Evolutionary conservation across 2,797 vertebrate species (phyloP), one percentile per base, ranked within the genome.

Genomic region (Sebastiscus albofasciatus): DNA sequence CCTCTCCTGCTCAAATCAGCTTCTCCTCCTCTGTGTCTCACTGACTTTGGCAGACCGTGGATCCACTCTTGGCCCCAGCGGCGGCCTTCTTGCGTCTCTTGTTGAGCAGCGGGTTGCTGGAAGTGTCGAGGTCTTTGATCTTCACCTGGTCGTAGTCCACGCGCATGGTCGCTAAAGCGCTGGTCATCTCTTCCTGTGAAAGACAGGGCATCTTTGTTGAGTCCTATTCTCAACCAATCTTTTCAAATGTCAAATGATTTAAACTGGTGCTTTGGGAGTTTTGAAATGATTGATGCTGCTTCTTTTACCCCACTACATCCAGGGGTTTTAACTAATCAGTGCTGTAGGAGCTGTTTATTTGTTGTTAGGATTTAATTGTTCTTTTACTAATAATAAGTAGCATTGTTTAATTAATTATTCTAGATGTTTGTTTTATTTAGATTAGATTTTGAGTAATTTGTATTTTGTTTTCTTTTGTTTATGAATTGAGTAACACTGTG

Each of bases 91-190:
- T 99, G 71, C 98, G 97, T 61, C 98, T 96, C 92, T 99, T 99
- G 95, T 98, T 98, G 87, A 99, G 96, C 26, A 99, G 97, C 8
- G 97, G 97, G 93, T 99, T 99, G 94, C 96, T 99, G 78, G 98
- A 99, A 0, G 97, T 98, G 93, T 99, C 97, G 73, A 99, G 95
- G 89, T 99, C 98, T 90, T 99, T 99, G 91, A 99, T 99, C 94
- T 97, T 99, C 91, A 99, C 97, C 94, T 99, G 98, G 90, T 99
- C 98, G 2, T 99, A 99, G 94, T 99, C 98, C 68, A 99, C 98
- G 1, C 98, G 97, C 98, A 99, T 99, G 79, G 98, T 99, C 7
- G 98, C 98, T 89, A 99, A 89, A 66, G 98, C 98, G 5, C 98
- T 99, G 79, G 98, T 99, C 97, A 99, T 97, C 92, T 99, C 98